Percentiles rank a stretch among this genome's conserved stretches.
Conservation (phyloP, 2,113 vertebrate genomes). For the Rhabdornis inornatus region DNA sequence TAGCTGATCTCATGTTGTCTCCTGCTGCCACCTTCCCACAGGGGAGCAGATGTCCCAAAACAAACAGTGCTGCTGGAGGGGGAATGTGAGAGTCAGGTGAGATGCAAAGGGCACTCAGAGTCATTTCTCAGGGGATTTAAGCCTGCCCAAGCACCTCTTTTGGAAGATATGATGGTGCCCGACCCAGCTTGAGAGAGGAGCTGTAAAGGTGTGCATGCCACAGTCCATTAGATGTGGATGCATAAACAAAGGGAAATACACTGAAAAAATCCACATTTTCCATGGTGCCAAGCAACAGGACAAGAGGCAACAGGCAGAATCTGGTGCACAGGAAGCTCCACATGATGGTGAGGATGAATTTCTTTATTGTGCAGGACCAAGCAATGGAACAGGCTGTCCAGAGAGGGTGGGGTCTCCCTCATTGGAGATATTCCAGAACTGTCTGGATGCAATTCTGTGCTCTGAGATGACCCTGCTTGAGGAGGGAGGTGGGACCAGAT, state of each 20-base stretch:
- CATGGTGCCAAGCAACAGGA: background rate
- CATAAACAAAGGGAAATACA: background rate
- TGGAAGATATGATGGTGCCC: background rate
- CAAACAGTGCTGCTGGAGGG: background rate
- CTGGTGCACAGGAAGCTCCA: background rate
- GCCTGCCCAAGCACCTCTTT: background rate
- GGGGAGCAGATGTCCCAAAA: constrained; percentile 30
- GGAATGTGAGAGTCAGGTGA: background rate
- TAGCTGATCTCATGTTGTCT: background rate
- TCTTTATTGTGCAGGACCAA: background rate
- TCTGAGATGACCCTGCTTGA: background rate
- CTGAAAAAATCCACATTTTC: background rate
- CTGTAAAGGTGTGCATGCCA: background rate
- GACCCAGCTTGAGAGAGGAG: rapidly evolving
- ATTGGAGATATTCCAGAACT: background rate
- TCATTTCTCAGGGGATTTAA: background rate
- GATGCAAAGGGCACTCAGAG: background rate
- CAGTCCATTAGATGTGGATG: background rate
- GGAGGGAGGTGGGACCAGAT: background rate
- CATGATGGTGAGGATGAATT: rapidly evolving
- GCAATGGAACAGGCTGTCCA: background rate
- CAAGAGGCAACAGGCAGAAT: background rate
- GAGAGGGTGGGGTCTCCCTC: background rate
- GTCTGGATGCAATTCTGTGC: background rate
- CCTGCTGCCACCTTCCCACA: constrained; percentile 34